Evolutionary conservation across 2,113 vertebrate species (phyloP), one percentile per base, ranked within the genome.

Genomic region (Eretmochelys imbricata): DNA sequence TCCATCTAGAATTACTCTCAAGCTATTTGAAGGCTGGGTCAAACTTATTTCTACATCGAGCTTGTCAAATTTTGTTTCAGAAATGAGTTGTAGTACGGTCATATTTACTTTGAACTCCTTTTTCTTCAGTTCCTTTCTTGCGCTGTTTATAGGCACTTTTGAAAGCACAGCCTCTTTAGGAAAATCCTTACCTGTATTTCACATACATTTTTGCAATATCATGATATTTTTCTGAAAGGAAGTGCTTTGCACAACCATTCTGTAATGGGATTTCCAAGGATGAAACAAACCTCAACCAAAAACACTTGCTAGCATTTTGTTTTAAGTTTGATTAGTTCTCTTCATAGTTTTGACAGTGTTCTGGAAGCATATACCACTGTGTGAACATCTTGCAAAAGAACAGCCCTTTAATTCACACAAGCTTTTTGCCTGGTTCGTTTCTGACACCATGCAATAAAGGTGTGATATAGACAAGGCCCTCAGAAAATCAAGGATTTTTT

Each of bases 1-100:
- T 87, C 82, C 53, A 87, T n/a, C 55, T 3, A 79, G 48, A 80
- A 95, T 69, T 87, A 93, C 96, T 87, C 19, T 69, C 54, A 76
- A 11, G 42, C 79, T 93, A 82, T 75, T 91, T 91, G 87, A 94
- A 46, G 62, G 25, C 90, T 46, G 25, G 8, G 46, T 14, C 0
- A 1, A 35, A 80, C 42, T 42, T 62, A 88, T 88, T 86, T 93
- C 31, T 93, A 79, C 35, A 19, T 16, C 8, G 35, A 69, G 35
- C 46, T 38, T 53, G 35, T 80, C 51, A 94, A 84, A 93, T 46
- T 76, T 96, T 0, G 85, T 88, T 93, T 84, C 17, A 87, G 42
- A 90, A 93, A 90, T 2, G 42, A 84, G 87, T 94, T 93, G 29
- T 4, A 27, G 85, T 89, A 50, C 2, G 42, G 13, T 82, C 25